Evolutionary conservation across 2,888 invertebrate genomes (phyloP), one percentile per base, ranked within the genome.

Genomic region (Selenia dentaria): DNA sequence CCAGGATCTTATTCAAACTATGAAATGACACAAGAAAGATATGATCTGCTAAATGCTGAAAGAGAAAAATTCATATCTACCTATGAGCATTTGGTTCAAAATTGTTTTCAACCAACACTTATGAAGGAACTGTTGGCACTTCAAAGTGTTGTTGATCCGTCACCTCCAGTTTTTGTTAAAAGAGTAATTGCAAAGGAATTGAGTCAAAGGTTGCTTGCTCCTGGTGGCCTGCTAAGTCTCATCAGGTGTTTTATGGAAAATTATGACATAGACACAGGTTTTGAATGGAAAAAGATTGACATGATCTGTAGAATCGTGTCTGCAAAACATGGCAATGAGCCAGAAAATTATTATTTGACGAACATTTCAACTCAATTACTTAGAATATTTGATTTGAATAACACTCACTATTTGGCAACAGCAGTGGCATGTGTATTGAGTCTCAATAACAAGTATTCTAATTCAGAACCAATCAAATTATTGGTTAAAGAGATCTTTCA

Each of bases 121-220:
- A 93, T 95, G 67, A 93, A 93, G 65, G 94, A 95, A 72, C 83
- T 95, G n/a, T 89, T 96, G 79, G 83, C 94, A 28, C 82, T 96
- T 22, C 92, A 93, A 63, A 92, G 92, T 70, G 74, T 81, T 8
- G 75, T 70, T 41, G 81, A 89, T 22, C 86, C 92, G n/a, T 36
- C 64, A 8, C 81, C 91, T 13, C 94, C 94, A 2, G 68, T 66
- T 6, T 95, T 95, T 94, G 90, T 95, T 27, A 92, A 92, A 64
- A 91, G 83, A 71, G 83, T 91, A 6, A 92, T 94, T 57, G 88
- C 92, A 16, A 91, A 87, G 51, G 92, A 93, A 64, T 76, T 96
- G 59, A 93, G 93, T 22, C 73, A 81, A 36, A 89, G 92, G 46
- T 80, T 96, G 18, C 74, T 92, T 46, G 79, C 90, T 42, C 79